A percentile compares a stretch with the other conserved stretches of the same genome.
Conservation (phyloP, 2,797 vertebrate genomes). For the Rhinichthys osculus region DNA sequence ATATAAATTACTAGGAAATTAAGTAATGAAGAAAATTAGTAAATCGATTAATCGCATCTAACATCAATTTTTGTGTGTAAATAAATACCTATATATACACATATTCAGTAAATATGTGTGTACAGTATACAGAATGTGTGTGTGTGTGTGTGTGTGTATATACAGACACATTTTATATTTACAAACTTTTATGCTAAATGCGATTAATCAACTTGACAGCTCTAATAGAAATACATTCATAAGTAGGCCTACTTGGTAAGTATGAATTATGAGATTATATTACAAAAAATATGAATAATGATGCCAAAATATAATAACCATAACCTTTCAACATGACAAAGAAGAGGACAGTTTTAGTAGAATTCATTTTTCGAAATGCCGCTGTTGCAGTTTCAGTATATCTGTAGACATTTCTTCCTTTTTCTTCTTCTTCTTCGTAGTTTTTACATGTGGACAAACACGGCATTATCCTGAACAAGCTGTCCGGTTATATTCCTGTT, state of each 20-base stretch:
- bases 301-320: not conserved
- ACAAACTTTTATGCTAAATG: too few species aligned
- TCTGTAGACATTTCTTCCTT: not conserved
- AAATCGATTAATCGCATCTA: too few species aligned
- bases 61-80: not conserved
- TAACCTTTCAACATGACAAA: too few species aligned
- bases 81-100: rapidly evolving
- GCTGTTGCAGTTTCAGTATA: too few species aligned
- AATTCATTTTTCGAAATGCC: too few species aligned
- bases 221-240: not conserved
- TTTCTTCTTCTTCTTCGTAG: not conserved
- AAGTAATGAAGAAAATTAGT: not conserved
- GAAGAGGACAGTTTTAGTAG: too few species aligned
- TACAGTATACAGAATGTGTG: too few species aligned
- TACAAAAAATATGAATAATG: not conserved
- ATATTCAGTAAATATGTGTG: too few species aligned
- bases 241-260: not conserved
- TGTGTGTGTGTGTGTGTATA: too few species aligned
- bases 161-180: too few species aligned
- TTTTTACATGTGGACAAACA: not conserved
- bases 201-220: too few species aligned
- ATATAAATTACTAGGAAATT: not conserved
- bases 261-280: not conserved
- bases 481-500: not conserved
- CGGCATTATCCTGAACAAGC: not conserved